Conservation (phyloP, 2,888 invertebrate genomes). For the Chromoteleia sp. region DNA sequence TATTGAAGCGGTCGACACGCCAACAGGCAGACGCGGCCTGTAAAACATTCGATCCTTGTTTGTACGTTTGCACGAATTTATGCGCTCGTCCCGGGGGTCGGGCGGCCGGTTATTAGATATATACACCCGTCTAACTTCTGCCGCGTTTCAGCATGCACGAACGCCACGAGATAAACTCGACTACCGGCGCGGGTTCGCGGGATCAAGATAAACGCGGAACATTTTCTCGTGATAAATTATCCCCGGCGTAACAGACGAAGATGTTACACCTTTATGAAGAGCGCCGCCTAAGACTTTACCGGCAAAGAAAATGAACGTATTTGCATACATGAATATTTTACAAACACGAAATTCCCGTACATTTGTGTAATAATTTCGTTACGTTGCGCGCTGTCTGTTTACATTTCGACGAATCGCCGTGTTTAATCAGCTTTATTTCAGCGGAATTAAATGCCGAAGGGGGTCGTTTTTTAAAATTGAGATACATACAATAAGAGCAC, state of each 20-base stretch:
- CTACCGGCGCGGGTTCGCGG: constrained; percentile 5
- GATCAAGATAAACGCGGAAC: constrained; percentile 56
- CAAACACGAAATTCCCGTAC: constrained; percentile 29
- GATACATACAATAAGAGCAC: constrained; percentile 37
- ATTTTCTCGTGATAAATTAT: constrained; percentile 65
- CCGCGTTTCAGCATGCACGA: no score
- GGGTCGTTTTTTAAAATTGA: constrained; percentile 30
- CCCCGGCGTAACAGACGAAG: constrained; percentile 47
- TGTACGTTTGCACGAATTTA: constrained; percentile 51
- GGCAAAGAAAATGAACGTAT: constrained; percentile 63
- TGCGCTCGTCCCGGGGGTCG: no score
- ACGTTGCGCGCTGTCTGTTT: constrained; percentile 31
- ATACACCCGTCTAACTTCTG: no score
- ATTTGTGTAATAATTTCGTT: constrained; percentile 51
- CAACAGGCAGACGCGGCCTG: no score
- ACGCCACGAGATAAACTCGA: constrained; percentile 37
- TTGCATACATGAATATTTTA: constrained; percentile 68
- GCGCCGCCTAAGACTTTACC: constrained; percentile 38
- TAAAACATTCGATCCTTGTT: constrained; percentile 67
- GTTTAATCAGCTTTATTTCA: constrained; percentile 55
- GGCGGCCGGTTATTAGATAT: constrained; percentile 65
- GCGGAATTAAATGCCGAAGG: constrained; percentile 32
- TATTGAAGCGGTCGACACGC: no score
- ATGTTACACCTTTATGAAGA: constrained; percentile 58
- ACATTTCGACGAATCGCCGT: constrained; percentile 30